These are phyloP conservation scores for Charanyca ferruginea DNA, from an alignment of 2,888 invertebrate genomes.

Conservation along the genomic window DNA sequence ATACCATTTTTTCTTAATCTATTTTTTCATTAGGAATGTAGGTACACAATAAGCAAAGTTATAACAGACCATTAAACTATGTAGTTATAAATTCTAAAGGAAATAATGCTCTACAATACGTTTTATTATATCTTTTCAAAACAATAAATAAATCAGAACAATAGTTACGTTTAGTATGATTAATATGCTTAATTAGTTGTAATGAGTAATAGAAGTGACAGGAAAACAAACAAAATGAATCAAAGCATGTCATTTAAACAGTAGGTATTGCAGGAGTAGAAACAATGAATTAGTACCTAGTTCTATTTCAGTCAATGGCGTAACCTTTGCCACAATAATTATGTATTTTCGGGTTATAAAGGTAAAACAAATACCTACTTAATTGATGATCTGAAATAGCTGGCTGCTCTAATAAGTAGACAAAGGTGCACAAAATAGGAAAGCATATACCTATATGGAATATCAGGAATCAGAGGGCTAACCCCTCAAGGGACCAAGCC, in stretches of 20 bases:
- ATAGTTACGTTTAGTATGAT: conserved; percentile 34
- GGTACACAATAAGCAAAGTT: neutral
- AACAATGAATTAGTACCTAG: conserved; percentile 27
- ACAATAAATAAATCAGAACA: conserved; percentile 45
- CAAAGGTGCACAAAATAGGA: neutral
- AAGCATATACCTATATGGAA: neutral
- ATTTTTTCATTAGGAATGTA: neutral
- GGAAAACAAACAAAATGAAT: conserved; percentile 59
- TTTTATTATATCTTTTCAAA: conserved; percentile 24
- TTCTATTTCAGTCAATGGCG: conserved; percentile 35
- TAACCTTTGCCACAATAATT: too few species aligned
- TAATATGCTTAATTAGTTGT: conserved; percentile 45
- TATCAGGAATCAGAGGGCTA: too few species aligned
- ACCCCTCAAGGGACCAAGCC: too few species aligned
- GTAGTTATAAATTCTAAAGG: neutral
- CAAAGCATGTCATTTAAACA: conserved; percentile 32
- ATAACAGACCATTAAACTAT: conserved; percentile 2
- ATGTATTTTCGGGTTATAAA: neutral
- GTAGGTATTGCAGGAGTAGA: conserved; percentile 1
- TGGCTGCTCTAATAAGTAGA: neutral
- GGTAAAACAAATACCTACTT: conserved; percentile 4
- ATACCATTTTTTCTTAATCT: neutral
- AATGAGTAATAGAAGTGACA: conserved; percentile 52
- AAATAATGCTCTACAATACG: conserved; percentile 30
- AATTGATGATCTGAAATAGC: conserved; percentile 7